Evolutionary conservation across 2,797 vertebrate genomes (phyloP).

Genomic region (Margarornis squamiger): DNA sequence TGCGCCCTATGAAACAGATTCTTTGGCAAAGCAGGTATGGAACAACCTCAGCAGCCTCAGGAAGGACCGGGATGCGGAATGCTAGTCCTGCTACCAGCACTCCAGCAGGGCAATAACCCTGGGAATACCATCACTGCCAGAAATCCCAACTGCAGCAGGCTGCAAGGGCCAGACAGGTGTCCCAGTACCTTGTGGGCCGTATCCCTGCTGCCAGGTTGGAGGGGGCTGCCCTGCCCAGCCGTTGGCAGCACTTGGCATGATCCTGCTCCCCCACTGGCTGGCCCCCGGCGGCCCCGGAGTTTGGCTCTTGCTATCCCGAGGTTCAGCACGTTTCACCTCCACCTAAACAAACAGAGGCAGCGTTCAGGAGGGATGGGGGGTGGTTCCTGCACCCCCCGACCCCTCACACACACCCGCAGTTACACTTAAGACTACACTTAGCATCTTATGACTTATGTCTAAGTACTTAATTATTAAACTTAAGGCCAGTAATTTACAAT

Average conservation of each 20-base stretch:
- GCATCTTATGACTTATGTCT: constrained; percentile 83
- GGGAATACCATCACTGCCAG: fast-evolving
- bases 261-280: constrained; percentile 94
- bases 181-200: constrained; percentile 92
- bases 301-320: constrained; percentile 96
- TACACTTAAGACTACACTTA: constrained; percentile 80
- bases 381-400: constrained; percentile 70
- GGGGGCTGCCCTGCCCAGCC: constrained; percentile 97
- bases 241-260: constrained; percentile 93
- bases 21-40: background rate
- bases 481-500: constrained; percentile 82
- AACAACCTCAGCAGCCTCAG: background rate
- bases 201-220: constrained; percentile 94
- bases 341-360: constrained; percentile 89
- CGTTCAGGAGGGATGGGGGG: constrained; percentile 74
- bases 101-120: too few relatives aligned
- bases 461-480: constrained; percentile 81
- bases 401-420: constrained; percentile 83
- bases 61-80: fast-evolving
- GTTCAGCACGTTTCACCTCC: constrained; percentile 98
- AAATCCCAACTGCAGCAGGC: fast-evolving
- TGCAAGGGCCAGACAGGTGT: background rate
- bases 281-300: constrained; percentile 86
- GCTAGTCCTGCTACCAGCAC: background rate
- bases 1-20: fast-evolving